Percentiles rank a stretch among this genome's conserved stretches.
Conservation (phyloP, 1,140 invertebrate species). For the Drosophila mauritiana region DNA sequence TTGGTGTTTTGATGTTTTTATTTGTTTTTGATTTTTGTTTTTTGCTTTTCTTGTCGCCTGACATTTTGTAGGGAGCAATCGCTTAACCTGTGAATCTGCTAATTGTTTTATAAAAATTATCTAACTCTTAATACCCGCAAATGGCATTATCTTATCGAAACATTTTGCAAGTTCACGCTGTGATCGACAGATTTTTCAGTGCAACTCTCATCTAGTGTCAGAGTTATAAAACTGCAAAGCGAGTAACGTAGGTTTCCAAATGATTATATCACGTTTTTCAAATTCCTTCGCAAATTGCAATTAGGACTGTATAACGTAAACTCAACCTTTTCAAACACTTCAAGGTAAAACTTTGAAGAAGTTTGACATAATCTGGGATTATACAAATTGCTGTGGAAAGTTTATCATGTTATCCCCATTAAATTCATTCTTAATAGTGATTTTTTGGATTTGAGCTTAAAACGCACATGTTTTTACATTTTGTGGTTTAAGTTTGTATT, state of each 20-base stretch:
- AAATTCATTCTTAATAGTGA: no score
- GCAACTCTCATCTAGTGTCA: neutral
- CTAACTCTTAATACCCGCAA: no score
- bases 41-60: constrained; percentile 18
- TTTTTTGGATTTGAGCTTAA: no score
- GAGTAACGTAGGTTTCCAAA: neutral
- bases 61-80: neutral
- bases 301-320: neutral
- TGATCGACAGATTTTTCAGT: constrained; percentile 10
- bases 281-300: neutral
- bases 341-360: no score
- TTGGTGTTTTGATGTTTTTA: constrained; percentile 31
- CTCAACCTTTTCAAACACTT: no score
- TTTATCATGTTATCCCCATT: no score
- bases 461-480: no score
- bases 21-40: constrained; percentile 4
- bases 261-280: neutral
- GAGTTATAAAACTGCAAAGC: neutral
- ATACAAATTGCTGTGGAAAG: no score
- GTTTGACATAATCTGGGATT: no score
- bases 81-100: no score
- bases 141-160: constrained; percentile 30
- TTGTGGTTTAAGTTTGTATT: no score
- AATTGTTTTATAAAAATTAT: no score
- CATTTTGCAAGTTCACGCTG: constrained; percentile 43